These are phyloP conservation scores for Drosophila tropicalis DNA, from an alignment of 1,140 invertebrate species.

Conservation along the genomic window DNA sequence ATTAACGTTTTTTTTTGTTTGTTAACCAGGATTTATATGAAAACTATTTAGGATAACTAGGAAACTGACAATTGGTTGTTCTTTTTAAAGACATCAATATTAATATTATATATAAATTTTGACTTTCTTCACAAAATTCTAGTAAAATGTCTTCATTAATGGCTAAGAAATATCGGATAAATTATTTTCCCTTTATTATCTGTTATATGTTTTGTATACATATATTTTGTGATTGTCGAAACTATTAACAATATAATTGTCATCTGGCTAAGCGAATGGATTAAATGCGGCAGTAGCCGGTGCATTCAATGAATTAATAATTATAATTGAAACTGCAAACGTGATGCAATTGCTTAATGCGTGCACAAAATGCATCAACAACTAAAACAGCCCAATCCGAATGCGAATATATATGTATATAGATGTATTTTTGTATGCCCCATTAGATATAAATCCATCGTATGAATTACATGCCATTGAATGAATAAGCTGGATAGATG, in stretches of 20 bases:
- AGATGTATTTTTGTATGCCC: neutral
- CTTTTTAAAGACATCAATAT: too few relatives aligned
- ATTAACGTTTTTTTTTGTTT: neutral
- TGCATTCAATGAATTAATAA: neutral
- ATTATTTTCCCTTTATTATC: too few relatives aligned
- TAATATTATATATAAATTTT: too few relatives aligned
- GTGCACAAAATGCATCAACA: neutral
- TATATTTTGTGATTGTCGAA: neutral
- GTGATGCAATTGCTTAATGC: slow-evolving; percentile 5
- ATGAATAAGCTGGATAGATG: neutral
- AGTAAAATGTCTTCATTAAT: too few relatives aligned
- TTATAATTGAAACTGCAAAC: neutral
- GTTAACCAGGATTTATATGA: too few relatives aligned
- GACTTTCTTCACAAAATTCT: too few relatives aligned
- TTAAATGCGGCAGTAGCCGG: neutral
- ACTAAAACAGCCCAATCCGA: neutral
- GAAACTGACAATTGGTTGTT: too few relatives aligned
- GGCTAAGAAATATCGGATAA: too few relatives aligned
- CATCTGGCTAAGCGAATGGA: neutral
- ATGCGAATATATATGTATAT: neutral
- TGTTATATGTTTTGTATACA: too few relatives aligned
- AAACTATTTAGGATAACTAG: too few relatives aligned
- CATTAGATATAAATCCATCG: neutral
- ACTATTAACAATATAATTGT: neutral
- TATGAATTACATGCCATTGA: slow-evolving; percentile 6